A percentile compares a stretch with the other conserved stretches of the same genome.
These are phyloP conservation scores for Drosophila tristis DNA, from an alignment of 1,140 invertebrate species.

Conservation along the genomic window DNA sequence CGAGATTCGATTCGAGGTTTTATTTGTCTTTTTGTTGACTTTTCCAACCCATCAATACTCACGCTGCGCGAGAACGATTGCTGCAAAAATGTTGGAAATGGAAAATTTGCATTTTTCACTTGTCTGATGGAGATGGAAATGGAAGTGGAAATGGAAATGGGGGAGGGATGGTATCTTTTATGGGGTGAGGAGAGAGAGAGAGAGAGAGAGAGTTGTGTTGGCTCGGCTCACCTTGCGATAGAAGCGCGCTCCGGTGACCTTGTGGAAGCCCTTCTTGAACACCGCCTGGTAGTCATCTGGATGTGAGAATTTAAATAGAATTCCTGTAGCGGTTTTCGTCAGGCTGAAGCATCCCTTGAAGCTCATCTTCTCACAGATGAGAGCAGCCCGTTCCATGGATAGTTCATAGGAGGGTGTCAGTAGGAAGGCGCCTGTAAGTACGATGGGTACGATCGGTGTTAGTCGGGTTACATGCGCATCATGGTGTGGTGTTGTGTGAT, in stretches of 20 bases:
- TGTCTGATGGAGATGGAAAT: slow-evolving; percentile 11
- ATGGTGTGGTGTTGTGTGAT: not conserved
- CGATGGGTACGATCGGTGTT: slow-evolving; percentile 20
- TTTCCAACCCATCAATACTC: slow-evolving; percentile 44
- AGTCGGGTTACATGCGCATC: slow-evolving; percentile 17
- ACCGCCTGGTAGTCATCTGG: slow-evolving; percentile 93
- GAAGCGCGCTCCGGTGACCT: slow-evolving; percentile 90
- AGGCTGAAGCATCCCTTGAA: slow-evolving; percentile 93
- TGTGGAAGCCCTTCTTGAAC: slow-evolving; percentile 93
- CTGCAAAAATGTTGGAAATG: slow-evolving; percentile 73
- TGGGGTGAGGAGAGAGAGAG: too few species aligned
- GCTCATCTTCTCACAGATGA: slow-evolving; percentile 94
- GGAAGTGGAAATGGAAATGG: too few species aligned
- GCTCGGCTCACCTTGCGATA: slow-evolving; percentile 89
- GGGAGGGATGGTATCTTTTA: too few species aligned
- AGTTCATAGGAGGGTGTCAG: slow-evolving; percentile 92
- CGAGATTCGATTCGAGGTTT: too few species aligned
- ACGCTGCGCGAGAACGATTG: slow-evolving; percentile 78
- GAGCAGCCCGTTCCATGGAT: slow-evolving; percentile 92
- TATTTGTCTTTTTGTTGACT: too few species aligned
- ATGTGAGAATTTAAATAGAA: slow-evolving; percentile 93
- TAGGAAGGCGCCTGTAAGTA: slow-evolving; percentile 89
- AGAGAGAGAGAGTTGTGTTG: not conserved
- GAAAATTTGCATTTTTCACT: slow-evolving; percentile 59
- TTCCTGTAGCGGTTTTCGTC: slow-evolving; percentile 94